A percentile compares a stretch with the other conserved stretches of the same genome.
Conservation (phyloP, 2,888 invertebrate species). For the Stictocephala bisonia region DNA sequence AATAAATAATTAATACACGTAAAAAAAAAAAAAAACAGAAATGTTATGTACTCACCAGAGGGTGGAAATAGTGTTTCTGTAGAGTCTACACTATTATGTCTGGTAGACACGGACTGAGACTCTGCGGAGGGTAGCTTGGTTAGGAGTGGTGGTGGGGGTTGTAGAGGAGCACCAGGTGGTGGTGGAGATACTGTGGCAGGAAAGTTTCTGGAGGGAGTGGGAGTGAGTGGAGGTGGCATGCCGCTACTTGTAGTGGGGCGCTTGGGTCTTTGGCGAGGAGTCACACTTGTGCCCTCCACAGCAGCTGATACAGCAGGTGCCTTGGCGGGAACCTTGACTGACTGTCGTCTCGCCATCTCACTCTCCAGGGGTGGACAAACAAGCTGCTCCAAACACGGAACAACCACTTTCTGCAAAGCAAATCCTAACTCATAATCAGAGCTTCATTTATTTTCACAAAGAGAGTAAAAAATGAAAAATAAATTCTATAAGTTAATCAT, state of each 20-base stretch:
- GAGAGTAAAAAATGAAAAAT: too few relatives aligned
- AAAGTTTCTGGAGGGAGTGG: constrained; percentile 41
- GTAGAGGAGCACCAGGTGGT: constrained; percentile 22
- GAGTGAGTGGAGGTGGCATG: constrained; percentile 45
- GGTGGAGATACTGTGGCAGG: constrained; percentile 17
- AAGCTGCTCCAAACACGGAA: constrained; percentile 74
- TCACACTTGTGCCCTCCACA: constrained; percentile 82
- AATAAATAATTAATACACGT: too few relatives aligned
- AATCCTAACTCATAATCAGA: too few relatives aligned
- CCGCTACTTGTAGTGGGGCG: constrained; percentile 49
- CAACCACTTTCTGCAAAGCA: constrained; percentile 73
- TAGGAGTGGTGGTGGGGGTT: constrained; percentile 29
- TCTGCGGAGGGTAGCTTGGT: constrained; percentile 46
- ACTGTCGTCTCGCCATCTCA: constrained; percentile 69
- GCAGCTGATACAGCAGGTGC: constrained; percentile 66
- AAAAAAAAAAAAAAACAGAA: too few relatives aligned
- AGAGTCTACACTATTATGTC: constrained; percentile 48
- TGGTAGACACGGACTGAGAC: constrained; percentile 53
- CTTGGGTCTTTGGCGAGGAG: constrained; percentile 85
- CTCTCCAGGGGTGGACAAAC: constrained; percentile 76
- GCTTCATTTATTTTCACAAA: too few relatives aligned
- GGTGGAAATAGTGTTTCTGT: constrained; percentile 73
- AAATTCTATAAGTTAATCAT: too few relatives aligned
- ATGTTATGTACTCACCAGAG: constrained; percentile 67
- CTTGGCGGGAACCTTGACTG: constrained; percentile 64